Percentiles rank a stretch among this genome's conserved stretches.
Conservation (phyloP, 2,888 invertebrate species). For the Matsumyia berberina region DNA sequence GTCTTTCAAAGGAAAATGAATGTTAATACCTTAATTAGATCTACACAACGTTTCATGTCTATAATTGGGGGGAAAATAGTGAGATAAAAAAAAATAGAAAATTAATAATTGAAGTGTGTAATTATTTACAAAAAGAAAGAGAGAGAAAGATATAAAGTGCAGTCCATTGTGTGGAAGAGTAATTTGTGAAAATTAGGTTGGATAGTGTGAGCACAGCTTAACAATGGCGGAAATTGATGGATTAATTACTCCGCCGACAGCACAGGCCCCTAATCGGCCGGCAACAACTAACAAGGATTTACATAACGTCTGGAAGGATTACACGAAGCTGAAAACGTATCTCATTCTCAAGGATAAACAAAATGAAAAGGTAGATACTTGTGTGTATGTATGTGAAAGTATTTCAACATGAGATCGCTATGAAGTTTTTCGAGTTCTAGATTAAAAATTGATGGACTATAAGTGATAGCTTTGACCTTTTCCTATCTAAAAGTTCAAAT, state of each 20-base stretch:
- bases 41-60: conserved; percentile 16
- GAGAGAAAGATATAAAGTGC: conserved; percentile 9
- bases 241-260: conserved; percentile 67
- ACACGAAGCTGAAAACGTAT: conserved; percentile 83
- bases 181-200: conserved; percentile 27
- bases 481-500: conserved; percentile 31
- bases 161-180: not conserved
- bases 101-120: conserved; percentile 27
- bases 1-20: conserved; percentile 52
- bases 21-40: conserved; percentile 67
- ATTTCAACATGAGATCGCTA: not conserved
- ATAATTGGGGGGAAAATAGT: conserved; percentile 49
- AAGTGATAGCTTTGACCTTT: conserved; percentile 13
- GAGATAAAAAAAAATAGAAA: conserved; percentile 28
- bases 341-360: conserved; percentile 82
- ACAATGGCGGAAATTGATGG: conserved; percentile 78
- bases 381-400: not conserved
- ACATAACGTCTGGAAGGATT: conserved; percentile 82
- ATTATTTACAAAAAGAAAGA: conserved; percentile 1
- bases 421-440: not conserved
- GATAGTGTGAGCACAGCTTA: too few relatives aligned
- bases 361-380: conserved; percentile 80
- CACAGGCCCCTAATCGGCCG: conserved; percentile 49
- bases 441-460: not conserved
- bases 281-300: conserved; percentile 69